Conservation (phyloP, 2,113 vertebrate genomes). For the Sander vitreus region DNA sequence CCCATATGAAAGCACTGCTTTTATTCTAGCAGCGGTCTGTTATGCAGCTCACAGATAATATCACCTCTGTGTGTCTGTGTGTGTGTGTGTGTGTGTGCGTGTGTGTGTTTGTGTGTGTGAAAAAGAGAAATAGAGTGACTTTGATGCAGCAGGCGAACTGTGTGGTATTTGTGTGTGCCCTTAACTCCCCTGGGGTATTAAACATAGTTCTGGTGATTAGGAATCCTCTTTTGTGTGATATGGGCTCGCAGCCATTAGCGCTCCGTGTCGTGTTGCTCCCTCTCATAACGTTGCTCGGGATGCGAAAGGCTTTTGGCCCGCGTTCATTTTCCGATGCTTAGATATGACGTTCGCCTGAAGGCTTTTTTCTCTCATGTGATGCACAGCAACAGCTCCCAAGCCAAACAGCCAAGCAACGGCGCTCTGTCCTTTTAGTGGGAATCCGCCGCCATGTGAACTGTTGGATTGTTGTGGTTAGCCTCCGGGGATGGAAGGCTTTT, state of each 20-base stretch:
- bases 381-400: neutral
- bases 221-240: slow-evolving; percentile 34
- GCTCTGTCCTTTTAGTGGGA: slow-evolving; percentile 12
- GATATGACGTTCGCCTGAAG: slow-evolving; percentile 23
- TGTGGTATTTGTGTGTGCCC: neutral
- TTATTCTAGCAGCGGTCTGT: slow-evolving; percentile 20
- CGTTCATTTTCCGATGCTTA: slow-evolving; percentile 27
- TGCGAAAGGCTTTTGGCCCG: slow-evolving; percentile 43
- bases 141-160: neutral
- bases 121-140: neutral
- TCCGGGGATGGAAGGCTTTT: slow-evolving; percentile 19
- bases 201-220: slow-evolving; percentile 31
- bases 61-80: slow-evolving; percentile 2
- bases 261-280: slow-evolving; percentile 10
- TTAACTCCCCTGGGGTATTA: slow-evolving; percentile 30
- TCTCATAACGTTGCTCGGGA: slow-evolving; percentile 35
- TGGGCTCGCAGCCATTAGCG: slow-evolving; percentile 50
- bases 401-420: neutral
- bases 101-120: neutral
- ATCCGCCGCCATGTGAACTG: slow-evolving; percentile 25
- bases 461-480: slow-evolving; percentile 33
- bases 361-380: slow-evolving; percentile 37
- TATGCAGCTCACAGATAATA: slow-evolving; percentile 9
- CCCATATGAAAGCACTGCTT: slow-evolving; percentile 16
- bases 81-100: too few species aligned